These are phyloP conservation scores for Trinorchestia longiramus DNA, from an alignment of 1,140 invertebrate species.

Conservation along the genomic window DNA sequence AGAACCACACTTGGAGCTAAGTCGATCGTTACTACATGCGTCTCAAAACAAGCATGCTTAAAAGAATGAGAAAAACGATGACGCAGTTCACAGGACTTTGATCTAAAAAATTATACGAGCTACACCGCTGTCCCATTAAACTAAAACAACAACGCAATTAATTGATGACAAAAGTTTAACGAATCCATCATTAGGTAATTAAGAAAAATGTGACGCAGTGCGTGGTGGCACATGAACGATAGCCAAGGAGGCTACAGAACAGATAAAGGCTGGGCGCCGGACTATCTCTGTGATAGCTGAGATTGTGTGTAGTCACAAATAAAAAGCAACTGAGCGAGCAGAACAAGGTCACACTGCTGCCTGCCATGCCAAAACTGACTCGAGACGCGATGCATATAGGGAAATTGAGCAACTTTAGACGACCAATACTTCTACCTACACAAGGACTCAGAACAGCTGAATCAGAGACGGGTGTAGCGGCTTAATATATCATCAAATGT, in stretches of 20 bases:
- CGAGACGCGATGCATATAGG: neutral
- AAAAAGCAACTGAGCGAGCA: neutral
- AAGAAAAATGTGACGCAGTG: neutral
- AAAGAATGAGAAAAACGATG: neutral
- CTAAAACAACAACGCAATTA: neutral
- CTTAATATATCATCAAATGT: neutral
- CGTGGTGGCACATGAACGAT: neutral
- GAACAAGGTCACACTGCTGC: neutral
- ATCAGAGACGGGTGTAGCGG: neutral
- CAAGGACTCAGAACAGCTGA: neutral
- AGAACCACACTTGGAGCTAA: neutral
- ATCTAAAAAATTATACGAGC: neutral
- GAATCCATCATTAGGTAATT: neutral
- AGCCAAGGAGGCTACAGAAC: neutral
- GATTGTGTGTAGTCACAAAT: neutral
- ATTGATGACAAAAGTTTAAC: neutral
- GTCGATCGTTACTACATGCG: neutral
- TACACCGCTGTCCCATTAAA: neutral
- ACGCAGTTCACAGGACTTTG: neutral
- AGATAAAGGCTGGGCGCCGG: neutral
- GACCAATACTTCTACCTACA: neutral
- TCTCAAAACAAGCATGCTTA: neutral
- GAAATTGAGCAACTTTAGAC: neutral
- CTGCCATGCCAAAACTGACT: neutral
- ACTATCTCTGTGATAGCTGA: neutral